These are phyloP conservation scores for Turritopsis rubra DNA, from an alignment of 30 jellyfish, hydroid and myxozoan species.

Conservation along the genomic window DNA sequence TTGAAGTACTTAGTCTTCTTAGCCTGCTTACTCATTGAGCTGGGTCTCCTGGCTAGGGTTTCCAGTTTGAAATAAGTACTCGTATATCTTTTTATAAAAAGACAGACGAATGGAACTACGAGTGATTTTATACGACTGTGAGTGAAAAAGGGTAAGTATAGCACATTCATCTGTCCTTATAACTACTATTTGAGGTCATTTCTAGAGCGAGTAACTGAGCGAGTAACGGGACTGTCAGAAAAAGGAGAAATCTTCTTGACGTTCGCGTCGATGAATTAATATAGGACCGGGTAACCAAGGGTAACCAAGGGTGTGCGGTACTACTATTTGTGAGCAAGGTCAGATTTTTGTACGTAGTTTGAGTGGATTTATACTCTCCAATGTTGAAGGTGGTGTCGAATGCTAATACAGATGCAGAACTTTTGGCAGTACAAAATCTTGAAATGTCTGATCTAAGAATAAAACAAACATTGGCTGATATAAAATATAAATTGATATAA, in stretches of 20 bases:
- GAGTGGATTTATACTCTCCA: conserved; percentile 1
- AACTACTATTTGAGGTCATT: not conserved
- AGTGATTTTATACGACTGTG: too few relatives aligned
- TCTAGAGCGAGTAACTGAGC: not conserved
- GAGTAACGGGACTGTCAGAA: conserved; percentile 1
- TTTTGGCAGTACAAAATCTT: not conserved
- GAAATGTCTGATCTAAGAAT: not conserved
- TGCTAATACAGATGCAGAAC: not conserved
- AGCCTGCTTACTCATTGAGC: too few relatives aligned
- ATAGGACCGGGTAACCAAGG: conserved; percentile 2
- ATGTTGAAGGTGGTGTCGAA: conserved; percentile 7
- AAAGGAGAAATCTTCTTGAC: not conserved
- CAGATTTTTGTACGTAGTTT: not conserved
- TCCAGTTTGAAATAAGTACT: too few relatives aligned
- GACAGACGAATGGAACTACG: too few relatives aligned
- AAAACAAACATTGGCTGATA: not conserved
- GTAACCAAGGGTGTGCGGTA: not conserved
- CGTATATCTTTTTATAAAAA: too few relatives aligned
- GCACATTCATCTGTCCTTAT: too few relatives aligned
- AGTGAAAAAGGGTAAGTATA: too few relatives aligned
- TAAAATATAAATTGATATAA: not conserved
- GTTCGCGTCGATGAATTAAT: not conserved
- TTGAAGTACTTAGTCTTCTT: too few relatives aligned
- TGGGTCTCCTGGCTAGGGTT: too few relatives aligned
- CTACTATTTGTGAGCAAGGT: not conserved